Evolutionary conservation across 2,888 invertebrate genomes (phyloP), one percentile per base, ranked within the genome.

Genomic region (Ichneumoninae sp.): DNA sequence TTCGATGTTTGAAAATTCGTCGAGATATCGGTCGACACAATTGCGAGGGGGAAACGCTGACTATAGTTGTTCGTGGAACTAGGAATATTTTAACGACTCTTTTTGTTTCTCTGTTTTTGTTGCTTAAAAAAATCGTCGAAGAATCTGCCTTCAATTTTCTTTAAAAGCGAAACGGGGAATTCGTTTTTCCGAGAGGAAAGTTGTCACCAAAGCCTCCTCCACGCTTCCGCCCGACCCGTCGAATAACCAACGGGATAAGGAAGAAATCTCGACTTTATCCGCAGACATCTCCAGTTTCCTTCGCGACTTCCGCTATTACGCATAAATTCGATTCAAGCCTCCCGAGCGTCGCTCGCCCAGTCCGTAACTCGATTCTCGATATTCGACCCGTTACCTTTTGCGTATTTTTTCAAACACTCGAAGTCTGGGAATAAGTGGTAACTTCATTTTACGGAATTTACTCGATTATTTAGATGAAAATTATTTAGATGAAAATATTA

Each of bases 281-380:
- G 63, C 33, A 30, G 16, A 6, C 5, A 63, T 30, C 13, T 60
- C 63, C 6, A 30, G 30, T 30, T 63, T 63, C 63, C 33, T 30
- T 33, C 33, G 63, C 33, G 30, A 33, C 30, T 63, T 30, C 16
- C 16, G 13, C 7, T 30, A 6, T 33, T 63, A n/a, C 16, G 0
- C 63, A 30, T 30, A 63, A 63, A 63, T 63, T 63, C 30, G 16
- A 63, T 63, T 63, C 16, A 6, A n/a, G 7, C 1, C 16, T 16
- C 30, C n/a, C 63, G 30, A 63, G 33, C 7, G 16, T 87, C 88
- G 86, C 89, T 88, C 87, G 44, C 26, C 26, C 88, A 47, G 44
- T 91, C 89, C 91, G 90, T 91, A 90, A 91, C 90, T 87, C 89
- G 88, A 89, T 90, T 88, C 89, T 87, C 86, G 87, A 80, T 90